These are phyloP conservation scores for Drosophila fuyamai DNA, from an alignment of 1,140 invertebrate species.

Conservation along the genomic window DNA sequence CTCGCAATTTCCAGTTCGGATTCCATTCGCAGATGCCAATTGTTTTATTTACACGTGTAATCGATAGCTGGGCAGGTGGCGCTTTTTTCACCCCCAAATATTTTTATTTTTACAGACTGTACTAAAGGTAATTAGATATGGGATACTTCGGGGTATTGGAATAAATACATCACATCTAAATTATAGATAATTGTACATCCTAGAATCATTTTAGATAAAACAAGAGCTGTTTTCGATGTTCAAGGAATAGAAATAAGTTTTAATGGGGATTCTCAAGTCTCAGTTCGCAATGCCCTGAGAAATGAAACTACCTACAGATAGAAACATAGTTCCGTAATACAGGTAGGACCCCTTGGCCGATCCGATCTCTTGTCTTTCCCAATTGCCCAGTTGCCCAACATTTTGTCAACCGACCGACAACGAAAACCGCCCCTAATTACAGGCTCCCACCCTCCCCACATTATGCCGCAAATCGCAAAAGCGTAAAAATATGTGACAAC, in stretches of 20 bases:
- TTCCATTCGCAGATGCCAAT: conserved; percentile 17
- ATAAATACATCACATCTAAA: too few relatives aligned
- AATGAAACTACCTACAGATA: neutral
- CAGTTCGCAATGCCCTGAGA: neutral
- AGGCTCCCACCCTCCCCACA: conserved; percentile 24
- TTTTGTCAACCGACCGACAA: conserved; percentile 75
- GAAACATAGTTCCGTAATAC: conserved; percentile 6
- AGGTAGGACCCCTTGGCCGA: conserved; percentile 4
- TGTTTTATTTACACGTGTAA: conserved; percentile 36
- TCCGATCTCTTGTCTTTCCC: conserved; percentile 30
- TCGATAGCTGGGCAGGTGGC: conserved; percentile 29
- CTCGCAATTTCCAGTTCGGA: neutral
- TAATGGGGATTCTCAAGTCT: too few relatives aligned
- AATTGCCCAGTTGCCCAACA: conserved; percentile 59
- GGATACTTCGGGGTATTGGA: too few relatives aligned
- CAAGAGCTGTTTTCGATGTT: too few relatives aligned
- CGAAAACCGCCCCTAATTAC: conserved; percentile 69
- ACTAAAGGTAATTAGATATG: neutral
- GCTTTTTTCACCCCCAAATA: neutral
- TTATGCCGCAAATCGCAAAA: conserved; percentile 69
- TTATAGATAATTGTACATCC: too few relatives aligned
- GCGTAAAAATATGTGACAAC: conserved; percentile 80
- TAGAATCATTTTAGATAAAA: too few relatives aligned
- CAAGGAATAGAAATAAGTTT: too few relatives aligned
- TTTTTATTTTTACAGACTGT: neutral